These are phyloP conservation scores for Tauraco erythrolophus DNA, from an alignment of 2,113 vertebrate genomes.

Conservation along the genomic window DNA sequence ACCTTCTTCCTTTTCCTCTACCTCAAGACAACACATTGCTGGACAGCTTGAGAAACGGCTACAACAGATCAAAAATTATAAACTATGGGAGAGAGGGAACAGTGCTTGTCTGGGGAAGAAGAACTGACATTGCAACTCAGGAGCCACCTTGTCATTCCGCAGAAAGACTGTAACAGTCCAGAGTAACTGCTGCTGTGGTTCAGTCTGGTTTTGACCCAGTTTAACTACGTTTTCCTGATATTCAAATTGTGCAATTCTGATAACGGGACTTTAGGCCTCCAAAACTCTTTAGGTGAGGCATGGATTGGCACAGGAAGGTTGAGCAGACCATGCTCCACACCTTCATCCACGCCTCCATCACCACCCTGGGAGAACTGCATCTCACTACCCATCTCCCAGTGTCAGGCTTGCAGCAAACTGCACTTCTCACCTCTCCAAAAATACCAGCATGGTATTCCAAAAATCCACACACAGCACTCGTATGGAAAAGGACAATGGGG, in stretches of 20 bases:
- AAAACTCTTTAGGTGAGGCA: background rate
- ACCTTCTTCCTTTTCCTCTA: background rate
- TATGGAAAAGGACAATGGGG: background rate
- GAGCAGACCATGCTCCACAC: background rate
- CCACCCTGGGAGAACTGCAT: background rate
- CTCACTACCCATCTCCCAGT: background rate
- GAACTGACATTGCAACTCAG: background rate
- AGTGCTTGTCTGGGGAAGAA: background rate
- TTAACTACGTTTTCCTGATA: background rate
- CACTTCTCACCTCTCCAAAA: background rate
- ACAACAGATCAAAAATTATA: background rate
- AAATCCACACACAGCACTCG: no score
- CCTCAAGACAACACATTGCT: background rate
- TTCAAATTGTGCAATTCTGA: background rate
- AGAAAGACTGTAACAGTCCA: background rate
- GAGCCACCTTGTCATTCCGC: background rate
- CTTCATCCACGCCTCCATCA: background rate
- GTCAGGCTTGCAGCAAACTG: background rate
- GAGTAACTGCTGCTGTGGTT: background rate
- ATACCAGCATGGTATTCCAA: fast-evolving
- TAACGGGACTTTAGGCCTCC: background rate
- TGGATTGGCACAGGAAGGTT: background rate
- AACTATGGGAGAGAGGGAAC: background rate
- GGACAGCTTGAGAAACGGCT: background rate
- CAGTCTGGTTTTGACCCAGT: background rate